Evolutionary conservation across 2,888 invertebrate species (phyloP).

Genomic region (Colostygia pectinataria): DNA sequence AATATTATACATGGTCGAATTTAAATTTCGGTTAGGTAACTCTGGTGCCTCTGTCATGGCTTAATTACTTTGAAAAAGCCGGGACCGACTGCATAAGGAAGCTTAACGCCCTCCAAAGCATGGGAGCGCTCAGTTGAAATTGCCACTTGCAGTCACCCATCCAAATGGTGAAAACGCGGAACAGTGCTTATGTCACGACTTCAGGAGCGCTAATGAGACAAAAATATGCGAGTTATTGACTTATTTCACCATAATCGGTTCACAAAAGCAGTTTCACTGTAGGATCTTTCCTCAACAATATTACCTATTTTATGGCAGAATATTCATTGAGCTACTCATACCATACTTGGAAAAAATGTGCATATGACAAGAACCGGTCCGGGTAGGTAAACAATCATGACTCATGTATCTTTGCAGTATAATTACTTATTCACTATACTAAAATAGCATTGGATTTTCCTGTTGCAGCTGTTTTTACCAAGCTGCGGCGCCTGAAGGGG

Average conservation of each 20-base stretch:
- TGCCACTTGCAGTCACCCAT: too few relatives aligned
- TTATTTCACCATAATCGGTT: constrained; percentile 52
- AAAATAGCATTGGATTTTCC: constrained; percentile 50
- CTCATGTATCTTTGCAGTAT: constrained; percentile 51
- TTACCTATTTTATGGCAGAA: constrained; percentile 33
- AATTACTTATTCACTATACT: constrained; percentile 44
- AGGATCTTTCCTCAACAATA: constrained; percentile 51
- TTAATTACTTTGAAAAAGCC: too few relatives aligned
- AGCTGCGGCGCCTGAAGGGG: constrained; percentile 31
- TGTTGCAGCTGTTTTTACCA: constrained; percentile 40
- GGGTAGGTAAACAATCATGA: constrained; percentile 58
- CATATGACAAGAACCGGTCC: constrained; percentile 60
- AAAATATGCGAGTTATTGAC: constrained; percentile 45
- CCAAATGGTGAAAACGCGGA: too few relatives aligned
- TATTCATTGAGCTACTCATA: constrained; percentile 55
- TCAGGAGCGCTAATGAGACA: too few relatives aligned
- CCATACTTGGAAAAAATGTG: constrained; percentile 63
- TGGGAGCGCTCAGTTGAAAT: too few relatives aligned
- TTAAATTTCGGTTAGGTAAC: constrained; percentile 18
- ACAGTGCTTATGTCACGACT: too few relatives aligned
- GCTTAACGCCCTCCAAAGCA: too few relatives aligned
- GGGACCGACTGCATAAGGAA: too few relatives aligned
- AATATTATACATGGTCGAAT: constrained; percentile 3
- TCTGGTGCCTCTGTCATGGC: too few relatives aligned
- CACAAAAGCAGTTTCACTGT: constrained; percentile 43